phyloP scores from a whole-genome alignment of 2,113 vertebrate genomes.

The Dascyllus trimaculatus region DNA sequence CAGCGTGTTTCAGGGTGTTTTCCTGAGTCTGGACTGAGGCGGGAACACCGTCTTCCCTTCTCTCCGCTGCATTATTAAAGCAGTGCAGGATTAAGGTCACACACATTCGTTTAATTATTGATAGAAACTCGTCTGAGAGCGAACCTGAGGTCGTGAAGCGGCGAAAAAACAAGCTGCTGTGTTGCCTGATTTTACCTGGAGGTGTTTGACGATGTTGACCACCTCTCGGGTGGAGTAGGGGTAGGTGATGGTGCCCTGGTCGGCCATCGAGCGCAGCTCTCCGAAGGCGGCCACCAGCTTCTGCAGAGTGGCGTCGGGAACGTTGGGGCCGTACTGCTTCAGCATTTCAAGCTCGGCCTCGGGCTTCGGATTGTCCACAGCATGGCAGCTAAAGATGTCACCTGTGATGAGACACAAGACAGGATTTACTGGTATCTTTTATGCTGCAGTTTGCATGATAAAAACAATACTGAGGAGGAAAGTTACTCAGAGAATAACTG shows the following conservation, averaged over 20 bases:
- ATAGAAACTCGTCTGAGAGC: not conserved
- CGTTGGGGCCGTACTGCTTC: conserved; percentile 92
- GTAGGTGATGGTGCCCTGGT: conserved; percentile 96
- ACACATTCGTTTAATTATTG: conserved; percentile 6
- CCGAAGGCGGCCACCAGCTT: conserved; percentile 96
- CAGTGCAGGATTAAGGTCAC: not conserved
- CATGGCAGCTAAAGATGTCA: conserved; percentile 98
- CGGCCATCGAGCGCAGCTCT: conserved; percentile 94
- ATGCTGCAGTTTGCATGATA: not conserved
- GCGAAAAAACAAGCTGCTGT: not conserved
- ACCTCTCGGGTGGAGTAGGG: conserved; percentile 98
- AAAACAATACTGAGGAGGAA: too few species aligned
- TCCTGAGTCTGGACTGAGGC: not conserved
- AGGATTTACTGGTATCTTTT: not conserved
- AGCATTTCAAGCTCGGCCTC: conserved; percentile 95
- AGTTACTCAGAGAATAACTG: too few species aligned
- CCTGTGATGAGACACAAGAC: conserved; percentile 79
- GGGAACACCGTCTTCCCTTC: not conserved
- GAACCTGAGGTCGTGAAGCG: not conserved
- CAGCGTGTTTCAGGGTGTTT: too few species aligned
- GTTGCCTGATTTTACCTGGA: conserved; percentile 89
- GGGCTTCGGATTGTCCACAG: conserved; percentile 96
- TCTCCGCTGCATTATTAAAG: conserved; percentile 24
- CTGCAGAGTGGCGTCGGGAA: conserved; percentile 89
- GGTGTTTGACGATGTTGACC: conserved; percentile 97